Conservation (phyloP, 2,113 vertebrate species). For the Podilymbus podiceps region DNA sequence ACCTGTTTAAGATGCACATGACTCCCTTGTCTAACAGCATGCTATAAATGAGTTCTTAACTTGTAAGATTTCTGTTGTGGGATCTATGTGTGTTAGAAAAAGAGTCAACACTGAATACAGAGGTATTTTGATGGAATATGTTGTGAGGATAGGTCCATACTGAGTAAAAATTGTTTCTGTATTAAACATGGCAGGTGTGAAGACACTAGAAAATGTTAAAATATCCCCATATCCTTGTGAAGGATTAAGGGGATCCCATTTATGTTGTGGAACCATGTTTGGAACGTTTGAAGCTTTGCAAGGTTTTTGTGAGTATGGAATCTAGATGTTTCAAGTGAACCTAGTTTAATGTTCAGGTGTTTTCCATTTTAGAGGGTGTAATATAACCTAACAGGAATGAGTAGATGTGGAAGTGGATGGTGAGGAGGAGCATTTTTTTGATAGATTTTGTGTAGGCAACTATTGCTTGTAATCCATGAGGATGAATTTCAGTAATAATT, state of each 20-base stretch:
- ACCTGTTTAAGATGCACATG: not conserved
- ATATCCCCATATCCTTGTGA: not conserved
- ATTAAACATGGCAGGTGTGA: not conserved
- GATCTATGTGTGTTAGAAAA: not conserved
- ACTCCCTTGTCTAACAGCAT: not conserved
- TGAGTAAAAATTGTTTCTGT: not conserved
- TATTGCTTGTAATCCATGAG: not conserved
- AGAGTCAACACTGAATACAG: not conserved
- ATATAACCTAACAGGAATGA: not conserved
- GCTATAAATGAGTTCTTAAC: not conserved
- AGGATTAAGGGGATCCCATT: not conserved
- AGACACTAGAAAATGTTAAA: not conserved
- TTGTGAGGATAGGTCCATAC: not conserved
- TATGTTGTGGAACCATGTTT: not conserved
- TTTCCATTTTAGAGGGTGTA: not conserved
- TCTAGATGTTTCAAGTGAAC: not conserved
- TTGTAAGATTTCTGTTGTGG: not conserved
- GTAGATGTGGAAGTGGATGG: not conserved
- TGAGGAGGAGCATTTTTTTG: not conserved
- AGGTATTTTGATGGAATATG: not conserved
- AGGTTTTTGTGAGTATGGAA: not conserved
- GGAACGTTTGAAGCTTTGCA: not conserved
- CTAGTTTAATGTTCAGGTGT: not conserved
- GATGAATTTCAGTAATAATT: not conserved
- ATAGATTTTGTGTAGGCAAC: not conserved